phyloP scores from a whole-genome alignment of 2,888 invertebrate genomes.

The Lepeophtheirus nordmannii region DNA sequence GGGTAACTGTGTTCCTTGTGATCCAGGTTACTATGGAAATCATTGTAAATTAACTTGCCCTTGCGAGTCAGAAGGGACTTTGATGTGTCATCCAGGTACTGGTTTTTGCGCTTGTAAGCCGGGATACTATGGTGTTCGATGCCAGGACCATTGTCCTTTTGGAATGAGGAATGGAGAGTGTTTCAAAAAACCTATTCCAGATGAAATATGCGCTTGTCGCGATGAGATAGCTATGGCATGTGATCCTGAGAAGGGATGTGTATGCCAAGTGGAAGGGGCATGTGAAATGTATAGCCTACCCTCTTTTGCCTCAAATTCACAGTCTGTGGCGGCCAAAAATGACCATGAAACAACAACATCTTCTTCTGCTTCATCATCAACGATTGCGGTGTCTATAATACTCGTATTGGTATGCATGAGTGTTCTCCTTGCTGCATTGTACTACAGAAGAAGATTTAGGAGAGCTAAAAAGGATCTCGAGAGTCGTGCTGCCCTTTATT shows the following conservation, averaged over 20 bases:
- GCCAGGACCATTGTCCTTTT: constrained; percentile 12
- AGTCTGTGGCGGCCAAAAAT: neutral
- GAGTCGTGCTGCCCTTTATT: neutral
- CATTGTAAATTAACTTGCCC: neutral
- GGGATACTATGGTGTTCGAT: neutral
- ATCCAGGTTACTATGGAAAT: neutral
- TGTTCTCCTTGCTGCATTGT: neutral
- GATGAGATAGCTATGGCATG: neutral
- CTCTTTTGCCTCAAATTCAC: neutral
- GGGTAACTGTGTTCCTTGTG: constrained; percentile 10
- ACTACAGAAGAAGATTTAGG: constrained; percentile 4
- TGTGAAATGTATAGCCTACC: neutral
- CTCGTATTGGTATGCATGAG: neutral
- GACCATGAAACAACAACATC: neutral
- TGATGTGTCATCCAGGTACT: neutral
- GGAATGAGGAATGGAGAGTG: constrained; percentile 3
- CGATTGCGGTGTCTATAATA: neutral
- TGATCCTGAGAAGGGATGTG: constrained; percentile 1
- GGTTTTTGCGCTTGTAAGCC: constrained; percentile 1
- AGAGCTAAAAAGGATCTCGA: constrained; percentile 7
- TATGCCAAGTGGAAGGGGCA: constrained; percentile 6
- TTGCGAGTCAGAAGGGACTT: neutral
- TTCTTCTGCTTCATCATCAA: neutral
- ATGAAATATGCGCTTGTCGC: neutral
- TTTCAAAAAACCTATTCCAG: neutral